These are phyloP conservation scores for Enteromius paludinosus DNA, from an alignment of 2,797 vertebrate genomes.

Conservation along the genomic window DNA sequence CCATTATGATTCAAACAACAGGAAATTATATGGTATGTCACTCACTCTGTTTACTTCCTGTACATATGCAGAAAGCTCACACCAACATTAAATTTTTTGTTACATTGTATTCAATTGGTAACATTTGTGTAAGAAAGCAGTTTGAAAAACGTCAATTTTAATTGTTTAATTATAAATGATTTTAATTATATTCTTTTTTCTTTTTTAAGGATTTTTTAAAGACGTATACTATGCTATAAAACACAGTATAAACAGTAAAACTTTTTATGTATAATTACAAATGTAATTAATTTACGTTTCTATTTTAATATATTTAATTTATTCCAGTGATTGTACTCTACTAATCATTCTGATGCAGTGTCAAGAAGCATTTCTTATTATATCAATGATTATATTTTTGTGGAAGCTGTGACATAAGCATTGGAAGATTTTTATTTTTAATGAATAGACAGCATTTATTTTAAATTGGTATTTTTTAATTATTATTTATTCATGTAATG, in stretches of 20 bases:
- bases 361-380: background rate
- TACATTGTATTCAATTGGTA: too few species aligned
- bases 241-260: background rate
- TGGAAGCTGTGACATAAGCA: background rate
- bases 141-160: background rate
- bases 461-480: background rate
- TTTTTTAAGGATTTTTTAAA: background rate
- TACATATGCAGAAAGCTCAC: background rate
- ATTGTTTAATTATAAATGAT: too few species aligned
- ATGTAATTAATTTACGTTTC: background rate
- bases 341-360: background rate
- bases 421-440: background rate
- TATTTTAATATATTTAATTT: background rate
- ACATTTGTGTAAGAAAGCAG: background rate
- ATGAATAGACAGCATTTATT: background rate
- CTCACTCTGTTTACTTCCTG: background rate
- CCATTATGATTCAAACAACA: slow-evolving; percentile 2
- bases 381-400: background rate
- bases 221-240: background rate
- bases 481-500: background rate
- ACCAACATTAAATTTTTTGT: background rate
- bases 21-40: background rate
- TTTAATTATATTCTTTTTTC: too few species aligned
- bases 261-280: background rate
- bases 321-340: background rate